Conservation (phyloP, 2,888 invertebrate species). For the Megaustenia siamemsis region DNA sequence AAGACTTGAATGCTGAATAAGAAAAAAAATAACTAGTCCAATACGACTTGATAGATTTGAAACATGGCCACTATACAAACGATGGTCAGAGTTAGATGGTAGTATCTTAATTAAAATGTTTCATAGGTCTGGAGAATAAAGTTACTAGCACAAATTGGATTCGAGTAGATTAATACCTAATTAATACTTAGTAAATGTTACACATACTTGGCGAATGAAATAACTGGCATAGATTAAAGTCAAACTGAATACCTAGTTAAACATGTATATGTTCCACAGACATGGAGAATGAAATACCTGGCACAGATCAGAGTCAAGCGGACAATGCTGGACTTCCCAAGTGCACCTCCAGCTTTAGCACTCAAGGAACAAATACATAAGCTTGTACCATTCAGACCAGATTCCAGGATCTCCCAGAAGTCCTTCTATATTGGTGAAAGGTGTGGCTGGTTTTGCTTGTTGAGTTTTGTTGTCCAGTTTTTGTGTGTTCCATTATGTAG, state of each 20-base stretch:
- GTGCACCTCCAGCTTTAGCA: slow-evolving; percentile 62
- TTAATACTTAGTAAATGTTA: not conserved
- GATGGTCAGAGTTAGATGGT: no score
- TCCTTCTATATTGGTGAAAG: slow-evolving; percentile 46
- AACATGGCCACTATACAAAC: no score
- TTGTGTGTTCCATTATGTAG: no score
- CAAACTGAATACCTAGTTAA: no score
- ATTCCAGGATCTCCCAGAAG: slow-evolving; percentile 47
- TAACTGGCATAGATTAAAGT: not conserved
- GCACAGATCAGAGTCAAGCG: slow-evolving; percentile 65
- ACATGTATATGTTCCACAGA: slow-evolving; percentile 12
- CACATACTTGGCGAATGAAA: not conserved
- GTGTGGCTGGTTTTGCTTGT: not conserved
- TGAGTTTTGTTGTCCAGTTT: not conserved
- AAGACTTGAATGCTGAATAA: no score
- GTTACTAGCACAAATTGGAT: no score
- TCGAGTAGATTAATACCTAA: not conserved
- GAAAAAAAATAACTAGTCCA: no score
- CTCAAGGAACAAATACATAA: slow-evolving; percentile 43
- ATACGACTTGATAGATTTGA: no score
- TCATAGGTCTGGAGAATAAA: no score
- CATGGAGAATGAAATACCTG: slow-evolving; percentile 29
- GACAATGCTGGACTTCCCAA: slow-evolving; percentile 76
- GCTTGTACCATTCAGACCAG: slow-evolving; percentile 61
- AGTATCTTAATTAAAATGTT: no score